Evolutionary conservation across 2,113 vertebrate species (phyloP).

Genomic region (Malurus alboscapulatus): DNA sequence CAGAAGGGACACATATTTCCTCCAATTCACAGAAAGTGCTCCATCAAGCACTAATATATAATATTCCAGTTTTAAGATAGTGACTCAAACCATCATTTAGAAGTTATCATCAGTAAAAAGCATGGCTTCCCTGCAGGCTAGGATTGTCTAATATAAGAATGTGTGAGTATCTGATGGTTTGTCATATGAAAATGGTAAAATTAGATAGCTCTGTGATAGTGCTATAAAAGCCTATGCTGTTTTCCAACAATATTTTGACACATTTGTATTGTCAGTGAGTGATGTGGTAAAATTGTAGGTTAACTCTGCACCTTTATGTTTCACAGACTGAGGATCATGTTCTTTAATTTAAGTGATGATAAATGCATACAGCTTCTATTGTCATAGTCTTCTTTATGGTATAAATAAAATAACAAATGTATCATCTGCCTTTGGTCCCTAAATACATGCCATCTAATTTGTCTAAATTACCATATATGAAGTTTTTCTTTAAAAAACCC

Average conservation of each 20-base stretch:
- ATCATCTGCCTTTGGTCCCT: not conserved
- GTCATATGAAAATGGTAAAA: not conserved
- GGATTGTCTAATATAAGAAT: not conserved
- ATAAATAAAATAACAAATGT: not conserved
- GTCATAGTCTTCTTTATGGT: not conserved
- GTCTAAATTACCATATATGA: not conserved
- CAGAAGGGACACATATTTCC: not conserved
- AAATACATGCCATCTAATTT: not conserved
- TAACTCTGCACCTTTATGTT: not conserved
- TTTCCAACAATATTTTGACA: not conserved
- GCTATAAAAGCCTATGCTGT: not conserved
- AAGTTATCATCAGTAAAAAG: slow-evolving; percentile 1
- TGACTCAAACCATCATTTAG: not conserved
- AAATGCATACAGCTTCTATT: not conserved
- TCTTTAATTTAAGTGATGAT: not conserved
- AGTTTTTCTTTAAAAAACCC: not conserved
- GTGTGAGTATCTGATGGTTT: not conserved
- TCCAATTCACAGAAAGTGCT: not conserved
- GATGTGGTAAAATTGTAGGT: not conserved
- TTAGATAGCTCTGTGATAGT: not conserved
- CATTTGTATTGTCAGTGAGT: not conserved
- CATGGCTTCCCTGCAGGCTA: not conserved
- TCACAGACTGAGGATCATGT: not conserved
- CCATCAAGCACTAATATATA: not conserved
- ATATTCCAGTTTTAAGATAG: not conserved